These are phyloP conservation scores for Sebastes diaconus DNA, from an alignment of 2,797 vertebrate genomes.

Conservation along the genomic window DNA sequence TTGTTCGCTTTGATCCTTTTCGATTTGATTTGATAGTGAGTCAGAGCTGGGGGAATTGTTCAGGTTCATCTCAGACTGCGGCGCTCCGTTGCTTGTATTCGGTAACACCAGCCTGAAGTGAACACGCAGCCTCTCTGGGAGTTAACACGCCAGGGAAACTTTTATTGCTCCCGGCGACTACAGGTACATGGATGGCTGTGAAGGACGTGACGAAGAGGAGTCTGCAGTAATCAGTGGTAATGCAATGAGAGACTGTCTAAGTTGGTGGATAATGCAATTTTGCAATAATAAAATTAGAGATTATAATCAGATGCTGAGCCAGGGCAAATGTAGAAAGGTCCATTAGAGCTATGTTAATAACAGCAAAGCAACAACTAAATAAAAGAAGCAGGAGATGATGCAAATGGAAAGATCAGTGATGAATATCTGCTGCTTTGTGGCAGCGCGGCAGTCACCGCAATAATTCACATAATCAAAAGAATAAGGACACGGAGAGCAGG, in stretches of 20 bases:
- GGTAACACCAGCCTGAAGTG: constrained; percentile 41
- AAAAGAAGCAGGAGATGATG: neutral
- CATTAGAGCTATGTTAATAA: constrained; percentile 22
- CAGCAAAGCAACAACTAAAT: constrained; percentile 32
- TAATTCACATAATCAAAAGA: neutral
- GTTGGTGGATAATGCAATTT: constrained; percentile 43
- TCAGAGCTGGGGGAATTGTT: constrained; percentile 25
- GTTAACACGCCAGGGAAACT: constrained; percentile 54
- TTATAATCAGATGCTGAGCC: constrained; percentile 47
- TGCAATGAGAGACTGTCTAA: constrained; percentile 26
- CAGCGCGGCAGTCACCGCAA: neutral
- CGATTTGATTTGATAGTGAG: neutral
- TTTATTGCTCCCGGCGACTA: constrained; percentile 56
- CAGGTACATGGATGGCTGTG: constrained; percentile 52
- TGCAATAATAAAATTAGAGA: constrained; percentile 46
- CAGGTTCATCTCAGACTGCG: constrained; percentile 39
- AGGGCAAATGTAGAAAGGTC: constrained; percentile 37
- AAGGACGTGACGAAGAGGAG: constrained; percentile 52
- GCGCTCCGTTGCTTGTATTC: constrained; percentile 25
- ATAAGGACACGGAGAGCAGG: neutral
- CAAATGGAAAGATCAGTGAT: constrained; percentile 1
- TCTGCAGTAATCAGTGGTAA: constrained; percentile 54
- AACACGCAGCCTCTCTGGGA: constrained; percentile 41
- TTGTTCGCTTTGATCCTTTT: neutral
- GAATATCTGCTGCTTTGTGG: neutral